phyloP scores from a whole-genome alignment of 2,113 vertebrate genomes.

The Pagrus major region DNA sequence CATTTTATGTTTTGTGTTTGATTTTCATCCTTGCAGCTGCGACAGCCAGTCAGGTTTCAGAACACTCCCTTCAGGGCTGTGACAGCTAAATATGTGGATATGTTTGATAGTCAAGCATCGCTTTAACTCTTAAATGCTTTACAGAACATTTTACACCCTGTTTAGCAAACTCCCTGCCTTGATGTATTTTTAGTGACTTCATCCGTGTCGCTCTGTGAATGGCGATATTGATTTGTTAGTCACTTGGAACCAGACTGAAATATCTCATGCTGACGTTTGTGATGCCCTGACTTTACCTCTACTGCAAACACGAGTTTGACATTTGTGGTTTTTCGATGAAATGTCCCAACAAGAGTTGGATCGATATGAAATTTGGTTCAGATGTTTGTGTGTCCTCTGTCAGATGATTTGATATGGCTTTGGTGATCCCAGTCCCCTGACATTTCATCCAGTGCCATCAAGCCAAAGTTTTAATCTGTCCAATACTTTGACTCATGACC shows the following conservation, averaged over 20 bases:
- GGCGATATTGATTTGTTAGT: neutral
- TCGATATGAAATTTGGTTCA: neutral
- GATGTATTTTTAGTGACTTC: neutral
- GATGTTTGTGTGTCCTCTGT: neutral
- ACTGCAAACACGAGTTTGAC: neutral
- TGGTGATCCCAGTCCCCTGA: neutral
- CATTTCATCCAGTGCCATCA: neutral
- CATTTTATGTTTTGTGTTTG: neutral
- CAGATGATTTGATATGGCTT: neutral
- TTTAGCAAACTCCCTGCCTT: neutral
- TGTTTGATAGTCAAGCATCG: neutral
- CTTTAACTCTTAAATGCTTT: neutral
- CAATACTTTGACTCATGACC: neutral
- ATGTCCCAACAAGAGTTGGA: neutral
- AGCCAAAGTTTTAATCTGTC: neutral
- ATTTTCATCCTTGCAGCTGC: neutral
- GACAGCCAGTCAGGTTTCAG: neutral
- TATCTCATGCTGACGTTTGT: neutral
- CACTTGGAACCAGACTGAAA: neutral
- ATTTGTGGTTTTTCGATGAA: neutral
- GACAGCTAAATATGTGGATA: neutral
- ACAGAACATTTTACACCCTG: neutral
- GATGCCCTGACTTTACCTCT: neutral
- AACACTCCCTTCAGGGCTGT: neutral
- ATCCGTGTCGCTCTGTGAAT: neutral